Evolutionary conservation across 2,113 vertebrate genomes (phyloP), one percentile per base, ranked within the genome.

Genomic region (Carollia perspicillata): DNA sequence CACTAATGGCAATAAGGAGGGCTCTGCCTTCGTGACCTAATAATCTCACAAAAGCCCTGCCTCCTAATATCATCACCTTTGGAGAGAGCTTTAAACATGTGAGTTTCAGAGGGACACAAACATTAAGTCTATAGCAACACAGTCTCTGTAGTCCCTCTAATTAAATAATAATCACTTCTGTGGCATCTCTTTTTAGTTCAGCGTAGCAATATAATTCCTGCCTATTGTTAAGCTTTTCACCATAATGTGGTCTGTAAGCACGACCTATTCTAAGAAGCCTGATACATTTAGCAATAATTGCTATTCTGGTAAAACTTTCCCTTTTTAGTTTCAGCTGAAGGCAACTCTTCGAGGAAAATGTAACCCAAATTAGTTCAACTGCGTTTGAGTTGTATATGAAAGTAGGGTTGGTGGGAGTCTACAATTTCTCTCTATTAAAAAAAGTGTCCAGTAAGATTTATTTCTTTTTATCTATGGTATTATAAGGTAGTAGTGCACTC

Each of bases 351-450:
- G 23, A 49, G 53, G 5, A 51, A 95, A 96, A 8, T 35, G 89
- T 65, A 30, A 83, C 10, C 16, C 47, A 88, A 80, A 90, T 74
- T 37, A 51, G 8, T 71, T 65, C 51, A 84, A 78, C 6, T 69
- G 18, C 9, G 75, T 90, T 90, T 90, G 40, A 90, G n/a, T 89
- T 72, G 51, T 30, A 80, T 44, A 40, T 40, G 14, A 77, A 71
- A 26, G 4, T 10, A 16, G 16, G 1, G 28, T 3, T 0, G 16
- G 9, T 1, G 33, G 2, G 7, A 9, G 8, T 4, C 3, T 66
- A 68, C 5, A 55, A 6, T 87, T 93, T 78, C 20, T 42, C 55
- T 93, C 89, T 91, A 95, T 80, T 74, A 95, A 88, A 96, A 93
- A 72, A 42, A 28, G 7, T 35, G 30, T 55, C 44, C 66, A 78